A percentile compares a stretch with the other conserved stretches of the same genome.
phyloP scores from a whole-genome alignment of 2,797 vertebrate species.

The Triplophysa yarkandensis region DNA sequence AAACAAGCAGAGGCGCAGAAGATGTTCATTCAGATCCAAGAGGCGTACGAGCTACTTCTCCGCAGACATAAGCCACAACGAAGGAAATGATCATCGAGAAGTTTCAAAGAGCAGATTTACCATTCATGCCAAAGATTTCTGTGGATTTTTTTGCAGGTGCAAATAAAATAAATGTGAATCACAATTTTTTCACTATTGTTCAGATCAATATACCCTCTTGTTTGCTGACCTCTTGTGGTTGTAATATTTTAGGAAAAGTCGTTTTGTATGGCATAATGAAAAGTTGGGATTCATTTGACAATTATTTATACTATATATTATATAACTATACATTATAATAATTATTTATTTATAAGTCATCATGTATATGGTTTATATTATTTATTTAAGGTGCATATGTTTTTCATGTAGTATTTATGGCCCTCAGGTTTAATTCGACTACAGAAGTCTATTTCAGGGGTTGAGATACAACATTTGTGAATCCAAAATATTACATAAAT shows the following conservation, averaged over 20 bases:
- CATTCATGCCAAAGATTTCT: not conserved
- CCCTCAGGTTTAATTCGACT: not conserved
- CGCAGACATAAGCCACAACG: constrained; percentile 64
- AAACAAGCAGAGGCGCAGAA: constrained; percentile 75
- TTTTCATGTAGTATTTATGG: not conserved
- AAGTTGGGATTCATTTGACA: not conserved
- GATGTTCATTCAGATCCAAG: constrained; percentile 84
- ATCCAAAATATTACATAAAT: too few species aligned
- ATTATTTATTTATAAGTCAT: too few species aligned
- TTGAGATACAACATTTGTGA: too few species aligned
- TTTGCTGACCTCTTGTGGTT: constrained; percentile 68
- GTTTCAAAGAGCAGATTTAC: not conserved
- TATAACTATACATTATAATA: too few species aligned
- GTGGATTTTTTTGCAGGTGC: not conserved
- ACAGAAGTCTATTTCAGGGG: too few species aligned
- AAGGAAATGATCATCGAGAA: constrained; percentile 55
- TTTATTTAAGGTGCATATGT: not conserved
- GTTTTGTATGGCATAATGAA: not conserved
- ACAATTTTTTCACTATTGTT: not conserved
- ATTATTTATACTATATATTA: too few species aligned
- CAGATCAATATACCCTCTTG: constrained; percentile 4
- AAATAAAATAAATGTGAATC: constrained; percentile 22
- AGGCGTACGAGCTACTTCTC: constrained; percentile 82
- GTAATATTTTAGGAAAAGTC: constrained; percentile 7
- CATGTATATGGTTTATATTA: too few species aligned